Base-by-base conservation (phyloP, 2,797 vertebrate genomes). In the Silurus lanzhouensis region DNA sequence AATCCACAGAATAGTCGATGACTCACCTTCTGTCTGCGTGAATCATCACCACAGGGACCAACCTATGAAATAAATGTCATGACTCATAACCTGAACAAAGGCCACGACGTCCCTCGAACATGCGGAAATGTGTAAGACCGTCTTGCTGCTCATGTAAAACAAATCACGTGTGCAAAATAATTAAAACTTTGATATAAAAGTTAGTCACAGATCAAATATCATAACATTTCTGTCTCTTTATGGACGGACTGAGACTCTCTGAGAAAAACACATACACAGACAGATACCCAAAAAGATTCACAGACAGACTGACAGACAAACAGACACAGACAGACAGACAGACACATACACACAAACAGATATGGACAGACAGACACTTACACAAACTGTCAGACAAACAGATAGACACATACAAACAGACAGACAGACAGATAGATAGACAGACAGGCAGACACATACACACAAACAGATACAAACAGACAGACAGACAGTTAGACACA, bases 61-160 rank as follows among this genome's bases (percentile, higher is more conserved):
- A n/a, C 77, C 68, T 63, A 44, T 58, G 7, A 27, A 85, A 71
- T n/a, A 85, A 78, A 81, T 57, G 84, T 75, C 78, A 38, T 75
- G 78, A 81, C 60, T 81, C 58, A 44, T 7, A 22, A 83, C 31
- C 55, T 46, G 20, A 63, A 57, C 84, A 74, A 81, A 75, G 60
- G 48, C 58, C 10, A 70, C 66, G 19, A 6, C 58, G n/a, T 61
- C 46, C 70, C 48, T 38, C 9, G 19, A 20, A 27, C 75, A 60
- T 8, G 31, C 22, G 19, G 60, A 61, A 66, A 76, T 20, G 38
- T 64, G 55, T 31, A 38, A 10, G 27, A 38, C 6, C 5, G 3
- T 13, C 44, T 4, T 13, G 3, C 19, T 38, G 27, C 9, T 60
- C 52, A 14, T 31, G 74, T 10, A 20, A 31, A 14, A 12, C 25